Conservation (phyloP, 23 tunicate species). For the Trididemnum clinides region DNA sequence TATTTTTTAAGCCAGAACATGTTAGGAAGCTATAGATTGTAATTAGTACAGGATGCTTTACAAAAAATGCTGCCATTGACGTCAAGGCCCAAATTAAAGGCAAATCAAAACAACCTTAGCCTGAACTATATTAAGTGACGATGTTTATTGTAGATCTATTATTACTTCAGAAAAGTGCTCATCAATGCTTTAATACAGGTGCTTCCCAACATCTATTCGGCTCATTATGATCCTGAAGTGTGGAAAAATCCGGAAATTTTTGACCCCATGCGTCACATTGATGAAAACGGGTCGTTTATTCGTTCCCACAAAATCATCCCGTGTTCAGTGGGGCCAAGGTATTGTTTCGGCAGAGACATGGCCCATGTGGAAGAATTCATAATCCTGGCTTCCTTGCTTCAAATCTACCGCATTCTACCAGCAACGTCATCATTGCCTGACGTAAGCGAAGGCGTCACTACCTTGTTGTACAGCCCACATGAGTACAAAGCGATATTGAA, state of each 20-base stretch:
- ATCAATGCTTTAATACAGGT: conserved; percentile 1
- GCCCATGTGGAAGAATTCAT: conserved; percentile 45
- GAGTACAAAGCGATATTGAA: background rate
- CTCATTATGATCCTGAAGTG: conserved; percentile 2
- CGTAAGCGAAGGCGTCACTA: background rate
- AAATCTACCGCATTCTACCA: conserved; percentile 3
- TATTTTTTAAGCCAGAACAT: too few relatives aligned
- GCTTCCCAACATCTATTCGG: conserved; percentile 30
- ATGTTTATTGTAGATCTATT: too few relatives aligned
- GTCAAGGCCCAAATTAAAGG: too few relatives aligned
- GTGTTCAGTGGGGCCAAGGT: conserved; percentile 41
- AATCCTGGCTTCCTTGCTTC: conserved; percentile 18
- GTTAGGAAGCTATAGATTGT: too few relatives aligned
- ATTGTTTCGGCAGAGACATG: conserved; percentile 36
- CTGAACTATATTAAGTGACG: too few relatives aligned
- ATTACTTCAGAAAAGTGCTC: too few relatives aligned
- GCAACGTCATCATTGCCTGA: background rate
- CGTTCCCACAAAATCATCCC: conserved; percentile 34
- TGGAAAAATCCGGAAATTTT: conserved; percentile 21
- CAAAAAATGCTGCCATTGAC: too few relatives aligned
- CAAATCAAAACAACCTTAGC: too few relatives aligned
- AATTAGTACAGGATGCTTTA: too few relatives aligned
- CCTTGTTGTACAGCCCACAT: background rate
- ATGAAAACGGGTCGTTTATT: conserved; percentile 41
- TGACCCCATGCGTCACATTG: conserved; percentile 35